Evolutionary conservation across 2,888 invertebrate genomes (phyloP).

Genomic region (Peribatodes rhomboidaria): DNA sequence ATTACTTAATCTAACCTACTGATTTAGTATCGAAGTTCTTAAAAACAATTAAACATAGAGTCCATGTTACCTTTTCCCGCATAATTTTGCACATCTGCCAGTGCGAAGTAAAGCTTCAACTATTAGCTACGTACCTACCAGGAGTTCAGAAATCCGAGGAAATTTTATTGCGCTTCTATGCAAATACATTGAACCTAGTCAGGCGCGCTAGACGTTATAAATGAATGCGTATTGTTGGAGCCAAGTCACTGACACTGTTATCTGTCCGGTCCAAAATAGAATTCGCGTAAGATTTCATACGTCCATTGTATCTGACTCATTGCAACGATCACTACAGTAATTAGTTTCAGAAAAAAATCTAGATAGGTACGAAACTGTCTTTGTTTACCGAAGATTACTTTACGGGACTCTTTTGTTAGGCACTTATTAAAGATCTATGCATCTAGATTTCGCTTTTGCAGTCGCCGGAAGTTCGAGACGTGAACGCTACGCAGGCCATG

Average conservation of each 20-base stretch:
- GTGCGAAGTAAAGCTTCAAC: constrained; percentile 24
- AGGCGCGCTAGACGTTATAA: constrained; percentile 34
- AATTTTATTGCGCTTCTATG: constrained; percentile 33
- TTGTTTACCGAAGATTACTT: constrained; percentile 37
- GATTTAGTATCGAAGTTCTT: too few relatives aligned
- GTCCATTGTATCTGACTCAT: constrained; percentile 54
- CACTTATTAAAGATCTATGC: constrained; percentile 34
- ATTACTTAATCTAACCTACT: too few relatives aligned
- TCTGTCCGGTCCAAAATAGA: constrained; percentile 59
- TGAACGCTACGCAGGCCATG: constrained; percentile 40
- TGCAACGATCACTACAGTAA: constrained; percentile 32
- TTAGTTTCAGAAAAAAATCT: constrained; percentile 28
- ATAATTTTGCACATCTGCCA: too few relatives aligned
- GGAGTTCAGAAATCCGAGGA: constrained; percentile 39
- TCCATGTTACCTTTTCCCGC: not conserved
- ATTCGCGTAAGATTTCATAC: constrained; percentile 55
- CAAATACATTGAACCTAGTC: constrained; percentile 39
- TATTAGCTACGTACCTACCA: constrained; percentile 35
- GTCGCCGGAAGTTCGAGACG: constrained; percentile 28
- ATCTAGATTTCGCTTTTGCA: constrained; percentile 20
- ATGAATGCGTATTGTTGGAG: constrained; percentile 26
- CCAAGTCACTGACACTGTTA: constrained; percentile 62
- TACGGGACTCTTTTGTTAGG: constrained; percentile 37
- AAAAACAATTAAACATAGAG: too few relatives aligned
- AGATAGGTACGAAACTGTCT: constrained; percentile 8